Evolutionary conservation across 2,113 vertebrate genomes (phyloP).

Genomic region (Aplodontia rufa): DNA sequence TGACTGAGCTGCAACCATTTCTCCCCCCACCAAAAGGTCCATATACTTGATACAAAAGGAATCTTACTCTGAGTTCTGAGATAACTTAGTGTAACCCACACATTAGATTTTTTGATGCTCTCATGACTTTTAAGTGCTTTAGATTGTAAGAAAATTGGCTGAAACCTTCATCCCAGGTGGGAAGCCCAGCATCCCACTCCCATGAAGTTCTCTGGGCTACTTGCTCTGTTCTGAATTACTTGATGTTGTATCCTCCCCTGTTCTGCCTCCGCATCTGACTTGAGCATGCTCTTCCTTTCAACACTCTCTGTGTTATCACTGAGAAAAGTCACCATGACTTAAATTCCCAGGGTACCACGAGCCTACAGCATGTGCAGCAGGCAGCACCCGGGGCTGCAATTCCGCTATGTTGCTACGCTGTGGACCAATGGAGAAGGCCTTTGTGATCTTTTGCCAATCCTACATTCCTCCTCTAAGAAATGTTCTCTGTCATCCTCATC

Average conservation of each 20-base stretch:
- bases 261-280: neutral
- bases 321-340: neutral
- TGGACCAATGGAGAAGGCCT: neutral
- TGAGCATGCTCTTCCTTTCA: neutral
- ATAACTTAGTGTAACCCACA: neutral
- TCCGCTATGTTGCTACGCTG: neutral
- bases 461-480: neutral
- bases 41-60: neutral
- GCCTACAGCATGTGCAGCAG: neutral
- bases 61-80: conserved; percentile 14
- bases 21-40: neutral
- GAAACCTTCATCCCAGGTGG: neutral
- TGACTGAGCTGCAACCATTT: neutral
- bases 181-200: neutral
- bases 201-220: neutral
- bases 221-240: neutral
- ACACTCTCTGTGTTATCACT: neutral
- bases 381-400: neutral
- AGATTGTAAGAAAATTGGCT: neutral
- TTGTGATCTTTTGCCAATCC: neutral
- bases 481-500: neutral
- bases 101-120: neutral
- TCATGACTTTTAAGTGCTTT: neutral
- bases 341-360: neutral
- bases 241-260: neutral